These are phyloP conservation scores for Phlogophora meticulosa DNA, from an alignment of 2,888 invertebrate species.

Conservation along the genomic window DNA sequence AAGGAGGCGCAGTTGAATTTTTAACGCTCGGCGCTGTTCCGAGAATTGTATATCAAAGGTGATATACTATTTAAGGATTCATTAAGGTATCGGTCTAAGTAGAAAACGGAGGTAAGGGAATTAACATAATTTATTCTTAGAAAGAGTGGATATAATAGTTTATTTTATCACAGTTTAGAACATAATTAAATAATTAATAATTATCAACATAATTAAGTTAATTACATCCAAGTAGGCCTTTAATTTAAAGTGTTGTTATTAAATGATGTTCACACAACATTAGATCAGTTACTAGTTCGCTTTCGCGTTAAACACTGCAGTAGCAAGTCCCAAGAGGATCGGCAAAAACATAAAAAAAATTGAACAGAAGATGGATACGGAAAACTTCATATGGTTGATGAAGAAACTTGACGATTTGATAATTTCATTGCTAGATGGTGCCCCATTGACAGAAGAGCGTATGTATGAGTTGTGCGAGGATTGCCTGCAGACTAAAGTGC, in stretches of 20 bases:
- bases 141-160: background rate
- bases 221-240: background rate
- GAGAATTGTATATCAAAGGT: too few relatives aligned
- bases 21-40: too few relatives aligned
- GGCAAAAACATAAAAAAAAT: background rate
- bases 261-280: background rate
- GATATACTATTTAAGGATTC: too few relatives aligned
- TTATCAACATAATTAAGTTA: conserved; percentile 27
- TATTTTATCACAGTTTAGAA: conserved; percentile 1
- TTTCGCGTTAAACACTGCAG: background rate
- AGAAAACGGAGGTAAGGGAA: background rate
- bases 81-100: too few relatives aligned
- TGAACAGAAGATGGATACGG: conserved; percentile 46
- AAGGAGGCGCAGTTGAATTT: too few relatives aligned
- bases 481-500: conserved; percentile 93
- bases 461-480: conserved; percentile 94
- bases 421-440: conserved; percentile 80
- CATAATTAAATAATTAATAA: too few relatives aligned
- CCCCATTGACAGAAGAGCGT: conserved; percentile 94
- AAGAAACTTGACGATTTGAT: conserved; percentile 74
- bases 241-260: conserved; percentile 16
- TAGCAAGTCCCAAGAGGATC: background rate
- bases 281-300: conserved; percentile 8
- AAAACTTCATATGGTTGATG: conserved; percentile 64
- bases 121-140: conserved; percentile 1